Percentiles rank a stretch among this genome's conserved stretches.
phyloP scores from a whole-genome alignment of 2,888 invertebrate genomes.

The Leptura quadrifasciata region DNA sequence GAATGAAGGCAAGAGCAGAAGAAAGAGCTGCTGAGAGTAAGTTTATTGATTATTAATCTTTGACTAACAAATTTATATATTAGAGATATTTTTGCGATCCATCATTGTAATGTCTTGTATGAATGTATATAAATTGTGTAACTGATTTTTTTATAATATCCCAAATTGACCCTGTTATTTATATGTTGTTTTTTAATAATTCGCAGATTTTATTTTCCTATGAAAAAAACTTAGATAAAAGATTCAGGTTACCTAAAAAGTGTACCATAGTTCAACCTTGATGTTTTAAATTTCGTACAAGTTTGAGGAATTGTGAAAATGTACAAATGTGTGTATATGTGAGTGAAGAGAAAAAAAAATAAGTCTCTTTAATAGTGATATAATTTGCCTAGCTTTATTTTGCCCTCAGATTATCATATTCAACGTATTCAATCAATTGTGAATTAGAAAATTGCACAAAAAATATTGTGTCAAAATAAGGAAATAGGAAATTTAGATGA shows the following conservation, averaged over 20 bases:
- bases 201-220: constrained; percentile 30
- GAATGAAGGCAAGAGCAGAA: constrained; percentile 93
- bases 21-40: constrained; percentile 78
- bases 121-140: neutral
- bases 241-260: neutral
- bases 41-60: constrained; percentile 49
- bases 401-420: too few relatives aligned
- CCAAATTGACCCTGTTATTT: neutral
- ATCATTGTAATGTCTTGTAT: neutral
- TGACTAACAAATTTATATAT: neutral
- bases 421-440: too few relatives aligned
- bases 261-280: neutral
- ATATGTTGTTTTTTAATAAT: neutral
- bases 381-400: too few relatives aligned
- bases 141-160: neutral
- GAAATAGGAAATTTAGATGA: too few relatives aligned
- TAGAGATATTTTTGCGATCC: neutral
- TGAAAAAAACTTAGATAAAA: neutral
- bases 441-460: too few relatives aligned
- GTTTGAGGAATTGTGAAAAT: neutral
- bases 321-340: neutral
- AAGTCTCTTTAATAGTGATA: too few relatives aligned
- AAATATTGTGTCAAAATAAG: too few relatives aligned
- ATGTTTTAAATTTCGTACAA: neutral
- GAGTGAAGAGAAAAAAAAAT: too few relatives aligned